Percentiles rank a stretch among this genome's conserved stretches.
These are phyloP conservation scores for Iselma pallidipennis DNA, from an alignment of 2,888 invertebrate species.

Conservation along the genomic window DNA sequence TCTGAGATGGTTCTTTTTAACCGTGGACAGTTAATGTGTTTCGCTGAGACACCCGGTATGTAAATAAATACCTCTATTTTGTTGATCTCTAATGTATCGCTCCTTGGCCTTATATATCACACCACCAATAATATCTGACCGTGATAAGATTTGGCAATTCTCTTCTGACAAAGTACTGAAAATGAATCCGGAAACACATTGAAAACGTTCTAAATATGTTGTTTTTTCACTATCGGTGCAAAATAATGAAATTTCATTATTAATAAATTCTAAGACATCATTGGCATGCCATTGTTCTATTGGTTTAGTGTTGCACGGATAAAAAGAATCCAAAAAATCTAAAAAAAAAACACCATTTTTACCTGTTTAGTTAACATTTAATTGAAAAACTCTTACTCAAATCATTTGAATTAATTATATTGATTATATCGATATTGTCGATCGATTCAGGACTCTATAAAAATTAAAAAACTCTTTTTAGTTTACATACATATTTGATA, in stretches of 20 bases:
- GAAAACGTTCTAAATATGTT: constrained; percentile 12
- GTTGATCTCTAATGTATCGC: constrained; percentile 10
- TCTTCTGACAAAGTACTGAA: constrained; percentile 26
- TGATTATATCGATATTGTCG: neutral
- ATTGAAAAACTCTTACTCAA: neutral
- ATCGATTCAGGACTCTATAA: neutral
- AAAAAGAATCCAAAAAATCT: neutral
- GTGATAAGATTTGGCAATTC: constrained; percentile 23
- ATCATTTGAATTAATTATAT: neutral
- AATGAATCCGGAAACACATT: constrained; percentile 30
- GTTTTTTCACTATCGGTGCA: constrained; percentile 3
- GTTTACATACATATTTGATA: neutral
- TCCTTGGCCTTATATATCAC: constrained; percentile 29
- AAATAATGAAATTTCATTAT: constrained; percentile 3
- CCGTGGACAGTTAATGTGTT: too few species aligned
- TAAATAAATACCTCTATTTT: neutral
- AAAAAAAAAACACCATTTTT: too few species aligned
- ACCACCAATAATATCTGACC: constrained; percentile 22
- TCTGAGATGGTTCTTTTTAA: too few species aligned
- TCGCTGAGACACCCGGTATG: too few species aligned
- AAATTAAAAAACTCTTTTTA: neutral
- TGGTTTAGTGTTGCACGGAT: neutral
- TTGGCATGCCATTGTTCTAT: neutral
- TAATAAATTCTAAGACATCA: neutral
- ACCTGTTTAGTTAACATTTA: neutral